Base-by-base conservation (phyloP, 2,113 vertebrate species). In the Mormyrus iriodes region DNA sequence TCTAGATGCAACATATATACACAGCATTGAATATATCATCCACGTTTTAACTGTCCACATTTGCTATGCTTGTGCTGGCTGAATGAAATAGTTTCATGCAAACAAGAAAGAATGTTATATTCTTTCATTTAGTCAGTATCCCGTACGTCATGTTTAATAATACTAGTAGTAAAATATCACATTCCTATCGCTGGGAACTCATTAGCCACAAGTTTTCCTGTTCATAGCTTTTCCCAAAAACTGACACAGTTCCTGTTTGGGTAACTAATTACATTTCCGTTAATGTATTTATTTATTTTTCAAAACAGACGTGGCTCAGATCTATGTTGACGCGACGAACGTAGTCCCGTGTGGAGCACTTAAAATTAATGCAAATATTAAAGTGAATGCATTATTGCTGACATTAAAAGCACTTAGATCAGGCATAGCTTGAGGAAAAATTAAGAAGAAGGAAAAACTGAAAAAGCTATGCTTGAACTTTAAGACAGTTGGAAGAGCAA, bases 291-390 rank as follows among this genome's bases (percentile, higher is more conserved):
- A 1, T 58, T 58, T 61, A 21, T 61, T n/a, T n/a, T 4, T 2
- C 55, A 61, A 21, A 61, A 9, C 31, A 89, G 3, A 65, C 51
- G 13, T 61, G 39, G 42, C 13, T 46, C 2, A 4, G 49, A 42
- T 55, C 42, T 15, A 39, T n/a, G 83, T 9, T 39, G 53, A 89
- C 5, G 27, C 8, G 31, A 53, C 42, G 55, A 85, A 39, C 35
- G 7, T 3, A 3, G 4, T n/a, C 39, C 46, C 6, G 35, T 39
- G 76, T 76, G 13, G 69, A 69, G 44, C 58, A 89, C n/a, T 52
- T 27, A 89, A 53, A 48, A 58, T 35, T 21, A 73, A 48, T 73
- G 35, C n/a, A 53, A 73, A 39, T 89, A 86, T 52, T 89, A 85
- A 49, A n/a, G 42, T 69, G 83, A 86, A 69, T 85, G 85, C 35